A percentile compares a stretch with the other conserved stretches of the same genome.
Evolutionary conservation across 1,140 invertebrate species (phyloP).

Genomic region (Forficula auricularia): DNA sequence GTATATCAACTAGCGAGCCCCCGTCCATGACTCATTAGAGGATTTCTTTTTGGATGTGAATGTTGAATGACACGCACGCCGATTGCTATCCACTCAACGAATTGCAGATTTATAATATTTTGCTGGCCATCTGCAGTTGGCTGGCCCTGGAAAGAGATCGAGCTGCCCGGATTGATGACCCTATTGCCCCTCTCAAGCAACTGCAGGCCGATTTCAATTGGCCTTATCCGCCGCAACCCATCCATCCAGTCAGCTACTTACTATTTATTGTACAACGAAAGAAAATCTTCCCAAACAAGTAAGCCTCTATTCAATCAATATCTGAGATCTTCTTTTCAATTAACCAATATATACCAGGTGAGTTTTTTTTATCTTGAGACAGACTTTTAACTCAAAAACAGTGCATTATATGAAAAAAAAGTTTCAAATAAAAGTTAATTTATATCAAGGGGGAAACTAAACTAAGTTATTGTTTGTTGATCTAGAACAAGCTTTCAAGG

Average conservation of each 20-base stretch:
- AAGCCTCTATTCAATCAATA: no score
- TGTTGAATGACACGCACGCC: conserved; percentile 70
- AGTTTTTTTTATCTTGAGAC: no score
- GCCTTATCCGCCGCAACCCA: conserved; percentile 51
- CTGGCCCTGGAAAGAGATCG: conserved; percentile 55
- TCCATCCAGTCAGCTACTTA: conserved; percentile 16
- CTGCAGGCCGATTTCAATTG: conserved; percentile 78
- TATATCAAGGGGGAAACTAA: no score
- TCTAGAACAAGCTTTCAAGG: no score
- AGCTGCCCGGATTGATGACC: conserved; percentile 68
- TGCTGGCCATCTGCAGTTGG: conserved; percentile 80
- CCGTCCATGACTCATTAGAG: conserved; percentile 35
- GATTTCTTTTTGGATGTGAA: conserved; percentile 85
- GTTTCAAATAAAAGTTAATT: no score
- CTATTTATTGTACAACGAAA: conserved; percentile 12
- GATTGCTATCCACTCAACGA: conserved; percentile 55
- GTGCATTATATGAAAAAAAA: no score
- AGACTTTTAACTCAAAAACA: no score
- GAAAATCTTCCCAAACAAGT: no score
- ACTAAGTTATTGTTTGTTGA: no score
- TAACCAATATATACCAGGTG: no score
- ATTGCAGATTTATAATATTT: conserved; percentile 72
- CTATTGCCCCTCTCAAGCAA: conserved; percentile 58
- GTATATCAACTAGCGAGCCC: no score
- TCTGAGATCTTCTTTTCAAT: no score